Conservation (phyloP, 2,113 vertebrate species). For the Nettapus auritus region DNA sequence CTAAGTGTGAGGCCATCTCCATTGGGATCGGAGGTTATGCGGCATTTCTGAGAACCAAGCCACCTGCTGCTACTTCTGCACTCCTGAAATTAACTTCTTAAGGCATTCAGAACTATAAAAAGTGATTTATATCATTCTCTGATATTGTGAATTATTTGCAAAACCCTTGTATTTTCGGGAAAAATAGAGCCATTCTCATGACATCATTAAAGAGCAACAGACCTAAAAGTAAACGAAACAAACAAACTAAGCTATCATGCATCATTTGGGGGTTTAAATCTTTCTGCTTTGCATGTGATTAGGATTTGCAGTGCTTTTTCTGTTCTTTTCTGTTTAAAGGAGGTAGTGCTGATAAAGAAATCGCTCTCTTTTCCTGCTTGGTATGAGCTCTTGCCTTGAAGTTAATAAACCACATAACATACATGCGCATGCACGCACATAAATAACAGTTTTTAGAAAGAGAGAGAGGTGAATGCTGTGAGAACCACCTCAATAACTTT, state of each 20-base stretch:
- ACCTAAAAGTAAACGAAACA: neutral
- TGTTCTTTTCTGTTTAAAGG: neutral
- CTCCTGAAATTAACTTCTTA: neutral
- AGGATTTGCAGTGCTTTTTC: neutral
- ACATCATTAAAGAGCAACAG: neutral
- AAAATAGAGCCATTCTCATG: neutral
- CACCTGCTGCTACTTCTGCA: neutral
- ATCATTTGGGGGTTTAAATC: neutral
- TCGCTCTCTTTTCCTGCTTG: neutral
- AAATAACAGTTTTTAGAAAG: neutral
- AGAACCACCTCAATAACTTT: slow-evolving; percentile 17
- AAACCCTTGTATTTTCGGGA: neutral
- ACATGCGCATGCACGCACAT: neutral
- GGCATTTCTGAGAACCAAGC: neutral
- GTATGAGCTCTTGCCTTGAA: neutral
- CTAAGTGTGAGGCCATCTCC: neutral
- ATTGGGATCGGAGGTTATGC: neutral
- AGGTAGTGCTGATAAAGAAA: neutral
- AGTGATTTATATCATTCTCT: neutral
- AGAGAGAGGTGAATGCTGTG: neutral
- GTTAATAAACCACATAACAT: neutral
- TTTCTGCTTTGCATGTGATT: neutral
- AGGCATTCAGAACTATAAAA: neutral
- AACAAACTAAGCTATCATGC: neutral
- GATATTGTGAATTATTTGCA: neutral